Evolutionary conservation across 2,888 invertebrate genomes (phyloP).

Genomic region (Plusia festucae): DNA sequence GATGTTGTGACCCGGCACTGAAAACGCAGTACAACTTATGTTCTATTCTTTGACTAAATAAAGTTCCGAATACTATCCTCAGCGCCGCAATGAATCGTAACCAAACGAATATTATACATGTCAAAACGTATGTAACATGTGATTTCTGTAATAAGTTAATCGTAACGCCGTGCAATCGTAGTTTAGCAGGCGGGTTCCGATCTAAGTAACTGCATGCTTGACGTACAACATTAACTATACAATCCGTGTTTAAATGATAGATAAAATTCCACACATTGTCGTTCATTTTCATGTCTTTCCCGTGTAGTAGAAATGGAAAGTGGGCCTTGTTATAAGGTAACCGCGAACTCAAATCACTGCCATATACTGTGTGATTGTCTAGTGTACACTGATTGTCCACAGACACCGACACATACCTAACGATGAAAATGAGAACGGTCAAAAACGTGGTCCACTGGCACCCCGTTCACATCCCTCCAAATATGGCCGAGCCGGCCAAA

Average conservation of each 20-base stretch:
- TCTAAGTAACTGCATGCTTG: slow-evolving; percentile 29
- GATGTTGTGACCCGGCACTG: too few relatives aligned
- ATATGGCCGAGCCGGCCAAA: too few relatives aligned
- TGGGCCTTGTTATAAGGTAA: background rate
- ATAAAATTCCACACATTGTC: slow-evolving; percentile 1
- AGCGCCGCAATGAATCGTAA: background rate
- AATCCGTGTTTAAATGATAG: background rate
- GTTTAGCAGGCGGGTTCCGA: slow-evolving; percentile 24
- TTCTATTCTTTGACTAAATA: background rate
- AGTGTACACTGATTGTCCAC: too few relatives aligned
- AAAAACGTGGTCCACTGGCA: too few relatives aligned
- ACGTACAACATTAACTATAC: slow-evolving; percentile 6
- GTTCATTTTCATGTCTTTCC: slow-evolving; percentile 3
- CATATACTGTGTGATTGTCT: too few relatives aligned
- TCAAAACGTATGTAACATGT: slow-evolving; percentile 40
- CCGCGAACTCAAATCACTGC: background rate
- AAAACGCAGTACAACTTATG: too few relatives aligned
- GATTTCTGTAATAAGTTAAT: slow-evolving; percentile 45
- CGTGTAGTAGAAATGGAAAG: background rate
- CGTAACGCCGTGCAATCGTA: slow-evolving; percentile 41
- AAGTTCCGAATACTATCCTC: background rate
- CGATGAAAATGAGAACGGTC: too few relatives aligned
- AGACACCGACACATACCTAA: too few relatives aligned
- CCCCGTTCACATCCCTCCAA: too few relatives aligned
- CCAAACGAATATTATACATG: slow-evolving; percentile 17